Evolutionary conservation across 2,797 vertebrate species (phyloP).

Genomic region (Huso huso): DNA sequence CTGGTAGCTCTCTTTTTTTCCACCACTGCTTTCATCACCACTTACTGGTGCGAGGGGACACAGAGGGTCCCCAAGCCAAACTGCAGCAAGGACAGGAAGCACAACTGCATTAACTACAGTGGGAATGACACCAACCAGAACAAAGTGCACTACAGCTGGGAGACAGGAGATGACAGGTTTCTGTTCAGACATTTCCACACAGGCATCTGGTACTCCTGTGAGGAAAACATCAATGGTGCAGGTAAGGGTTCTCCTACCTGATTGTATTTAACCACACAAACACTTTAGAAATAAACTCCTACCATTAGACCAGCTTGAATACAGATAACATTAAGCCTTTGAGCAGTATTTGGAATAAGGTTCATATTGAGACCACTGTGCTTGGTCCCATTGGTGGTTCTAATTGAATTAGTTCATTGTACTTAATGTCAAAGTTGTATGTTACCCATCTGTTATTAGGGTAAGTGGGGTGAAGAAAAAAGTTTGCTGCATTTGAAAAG

Average conservation of each 20-base stretch:
- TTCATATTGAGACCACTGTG: no score
- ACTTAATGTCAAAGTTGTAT: no score
- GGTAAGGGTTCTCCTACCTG: constrained; percentile 55
- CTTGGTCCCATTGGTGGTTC: no score
- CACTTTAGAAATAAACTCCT: no score
- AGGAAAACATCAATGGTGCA: constrained; percentile 81
- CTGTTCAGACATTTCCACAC: constrained; percentile 90
- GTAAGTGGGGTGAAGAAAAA: no score
- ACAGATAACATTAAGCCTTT: no score
- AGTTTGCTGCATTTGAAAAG: no score
- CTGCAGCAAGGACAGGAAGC: constrained; percentile 78
- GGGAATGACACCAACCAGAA: constrained; percentile 76
- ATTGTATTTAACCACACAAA: no score
- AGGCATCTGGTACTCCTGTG: constrained; percentile 94
- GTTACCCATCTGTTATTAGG: no score
- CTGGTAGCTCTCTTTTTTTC: constrained; percentile 88
- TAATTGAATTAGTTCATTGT: no score
- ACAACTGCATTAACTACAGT: constrained; percentile 86
- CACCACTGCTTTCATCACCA: constrained; percentile 89
- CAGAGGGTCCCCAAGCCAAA: constrained; percentile 91
- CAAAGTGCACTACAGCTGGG: constrained; percentile 93
- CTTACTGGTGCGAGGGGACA: constrained; percentile 93
- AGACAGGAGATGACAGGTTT: constrained; percentile 93
- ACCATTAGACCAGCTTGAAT: no score
- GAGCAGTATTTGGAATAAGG: no score